Base-by-base conservation (phyloP, 2,113 vertebrate species). In the Cynoglossus semilaevis region DNA sequence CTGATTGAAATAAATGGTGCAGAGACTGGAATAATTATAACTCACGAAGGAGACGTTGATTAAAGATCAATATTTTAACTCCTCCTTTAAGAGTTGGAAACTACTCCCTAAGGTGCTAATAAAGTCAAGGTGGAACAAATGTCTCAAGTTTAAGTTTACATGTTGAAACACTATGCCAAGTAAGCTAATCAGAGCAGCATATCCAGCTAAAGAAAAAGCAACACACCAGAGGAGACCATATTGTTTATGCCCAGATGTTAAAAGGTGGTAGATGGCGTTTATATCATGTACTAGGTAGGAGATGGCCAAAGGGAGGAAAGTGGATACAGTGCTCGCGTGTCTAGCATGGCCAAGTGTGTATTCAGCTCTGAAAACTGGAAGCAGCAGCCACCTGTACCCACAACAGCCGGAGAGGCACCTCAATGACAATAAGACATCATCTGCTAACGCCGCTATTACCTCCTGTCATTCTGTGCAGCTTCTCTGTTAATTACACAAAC, bases 281-380 rank as follows among this genome's bases (percentile, higher is more conserved):
- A 41, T 41, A 9, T 10, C 19, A 14, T 7, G 9, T 3, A 35
- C 8, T 9, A 49, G 14, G 14, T 7, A 8, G 47, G 19, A 15
- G 18, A 17, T 1, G 49, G 34, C 11, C 57, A 60, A 56, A 36
- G 16, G 48, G 22, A 29, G 22, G 15, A 19, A 54, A 61, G 67
- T 70, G 54, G 54, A 72, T 34, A 61, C 69, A 77, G 67, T 65
- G 54, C 62, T 86, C 3, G 70, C 64, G 46, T 89, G 85, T 79
- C 67, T 69, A 71, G 70, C 17, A 58, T 68, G 70, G 76, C 86
- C 88, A 88, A 86, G 85, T 89, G 87, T 81, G 71, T 88, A 65
- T 45, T 71, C 60, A 61, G 63, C 51, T 81, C 72, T 63, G 54
- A 53, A 54, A 70, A 54, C 74, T 51, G 67, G 64, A 63, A 82